Conservation (phyloP, 2,888 invertebrate genomes). For the Nomada hirtipes region DNA sequence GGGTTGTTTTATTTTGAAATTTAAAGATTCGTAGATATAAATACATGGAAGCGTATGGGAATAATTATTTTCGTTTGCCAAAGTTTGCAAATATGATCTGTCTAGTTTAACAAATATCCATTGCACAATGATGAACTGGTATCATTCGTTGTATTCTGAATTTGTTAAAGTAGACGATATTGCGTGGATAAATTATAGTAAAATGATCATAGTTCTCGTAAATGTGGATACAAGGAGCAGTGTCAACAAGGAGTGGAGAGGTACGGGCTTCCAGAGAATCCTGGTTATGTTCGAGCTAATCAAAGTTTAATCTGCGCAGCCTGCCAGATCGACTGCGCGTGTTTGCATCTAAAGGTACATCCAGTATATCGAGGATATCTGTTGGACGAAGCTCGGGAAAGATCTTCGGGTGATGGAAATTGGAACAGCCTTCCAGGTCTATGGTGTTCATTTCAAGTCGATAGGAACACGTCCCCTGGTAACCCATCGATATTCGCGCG, state of each 20-base stretch:
- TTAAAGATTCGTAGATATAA: no score
- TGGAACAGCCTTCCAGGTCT: constrained; percentile 35
- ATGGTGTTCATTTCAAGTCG: constrained; percentile 36
- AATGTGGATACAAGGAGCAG: constrained; percentile 5
- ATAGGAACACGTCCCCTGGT: not conserved
- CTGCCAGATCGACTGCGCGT: constrained; percentile 47
- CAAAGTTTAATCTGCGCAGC: constrained; percentile 58
- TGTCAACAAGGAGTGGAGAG: constrained; percentile 34
- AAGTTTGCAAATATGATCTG: no score
- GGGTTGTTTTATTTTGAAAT: no score
- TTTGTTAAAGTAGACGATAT: no score
- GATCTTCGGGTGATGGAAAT: constrained; percentile 51
- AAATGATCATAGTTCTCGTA: not conserved
- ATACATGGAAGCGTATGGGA: no score
- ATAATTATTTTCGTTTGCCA: no score
- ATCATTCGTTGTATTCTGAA: no score
- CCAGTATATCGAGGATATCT: constrained; percentile 38
- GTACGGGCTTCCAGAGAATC: not conserved
- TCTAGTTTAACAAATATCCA: no score
- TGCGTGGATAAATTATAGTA: no score
- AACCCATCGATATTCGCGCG: not conserved
- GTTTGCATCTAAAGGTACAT: constrained; percentile 49
- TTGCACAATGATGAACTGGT: no score
- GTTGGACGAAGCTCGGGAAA: constrained; percentile 26
- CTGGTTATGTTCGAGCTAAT: constrained; percentile 51